These are phyloP conservation scores for Clunio marinus DNA, from an alignment of 2,888 invertebrate genomes.

Conservation along the genomic window DNA sequence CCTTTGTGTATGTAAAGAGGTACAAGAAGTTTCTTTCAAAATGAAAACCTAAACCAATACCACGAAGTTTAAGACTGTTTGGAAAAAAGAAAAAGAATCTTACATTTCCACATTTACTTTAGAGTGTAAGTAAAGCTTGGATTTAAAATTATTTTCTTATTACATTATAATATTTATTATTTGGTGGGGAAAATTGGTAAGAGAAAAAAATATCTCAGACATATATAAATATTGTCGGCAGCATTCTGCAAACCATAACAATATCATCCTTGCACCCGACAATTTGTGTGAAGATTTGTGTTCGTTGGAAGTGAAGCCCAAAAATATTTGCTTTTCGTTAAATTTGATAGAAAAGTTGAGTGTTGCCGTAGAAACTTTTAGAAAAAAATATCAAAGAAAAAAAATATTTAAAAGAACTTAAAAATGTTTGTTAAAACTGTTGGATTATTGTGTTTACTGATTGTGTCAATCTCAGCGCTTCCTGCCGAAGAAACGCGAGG, in stretches of 20 bases:
- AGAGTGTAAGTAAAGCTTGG: conserved; percentile 4
- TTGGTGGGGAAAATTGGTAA: conserved; percentile 38
- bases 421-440: conserved; percentile 53
- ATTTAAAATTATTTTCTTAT: conserved; percentile 32
- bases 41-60: conserved; percentile 6
- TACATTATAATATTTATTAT: conserved; percentile 39
- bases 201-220: conserved; percentile 28
- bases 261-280: conserved; percentile 53
- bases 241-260: conserved; percentile 53
- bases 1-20: conserved; percentile 14
- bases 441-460: conserved; percentile 54
- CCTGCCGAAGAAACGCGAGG: conserved; percentile 66
- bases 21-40: neutral
- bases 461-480: conserved; percentile 58
- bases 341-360: too few relatives aligned
- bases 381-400: conserved; percentile 25
- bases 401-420: conserved; percentile 27
- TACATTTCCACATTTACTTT: conserved; percentile 1
- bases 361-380: too few relatives aligned
- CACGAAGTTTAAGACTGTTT: neutral
- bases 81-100: conserved; percentile 21
- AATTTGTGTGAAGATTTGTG: conserved; percentile 44
- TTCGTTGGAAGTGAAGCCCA: conserved; percentile 33
- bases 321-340: too few relatives aligned
- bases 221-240: conserved; percentile 52